Evolutionary conservation across 2,797 vertebrate genomes (phyloP).

Genomic region (Bufotes viridis): DNA sequence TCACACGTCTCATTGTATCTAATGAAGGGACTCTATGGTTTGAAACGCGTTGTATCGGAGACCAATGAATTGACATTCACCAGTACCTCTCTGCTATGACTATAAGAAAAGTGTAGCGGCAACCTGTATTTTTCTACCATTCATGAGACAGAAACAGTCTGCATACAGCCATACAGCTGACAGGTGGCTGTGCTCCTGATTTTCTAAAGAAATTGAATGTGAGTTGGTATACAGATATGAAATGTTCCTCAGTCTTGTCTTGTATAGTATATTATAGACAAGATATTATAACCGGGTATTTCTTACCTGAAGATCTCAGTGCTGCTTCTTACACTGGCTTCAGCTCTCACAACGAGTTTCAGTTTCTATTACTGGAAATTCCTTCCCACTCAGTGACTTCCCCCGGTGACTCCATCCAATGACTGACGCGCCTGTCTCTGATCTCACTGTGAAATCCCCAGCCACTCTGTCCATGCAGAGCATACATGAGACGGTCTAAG

Average conservation of each 20-base stretch:
- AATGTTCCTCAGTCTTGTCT: neutral
- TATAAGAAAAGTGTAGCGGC: no score
- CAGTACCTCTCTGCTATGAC: no score
- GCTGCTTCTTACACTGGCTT: neutral
- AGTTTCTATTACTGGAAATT: slow-evolving; percentile 37
- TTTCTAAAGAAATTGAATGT: neutral
- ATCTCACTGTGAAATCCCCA: slow-evolving; percentile 25
- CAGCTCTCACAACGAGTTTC: slow-evolving; percentile 12
- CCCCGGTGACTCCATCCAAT: slow-evolving; percentile 11
- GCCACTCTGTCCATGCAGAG: neutral
- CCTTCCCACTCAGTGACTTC: neutral
- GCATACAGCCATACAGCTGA: neutral
- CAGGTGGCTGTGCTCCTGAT: neutral
- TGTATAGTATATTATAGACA: neutral
- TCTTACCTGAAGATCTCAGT: neutral
- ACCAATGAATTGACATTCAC: no score
- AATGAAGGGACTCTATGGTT: no score
- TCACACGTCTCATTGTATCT: no score
- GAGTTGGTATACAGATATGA: neutral
- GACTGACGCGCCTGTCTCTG: neutral
- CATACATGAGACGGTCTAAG: neutral
- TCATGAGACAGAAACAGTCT: neutral
- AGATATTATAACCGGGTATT: neutral
- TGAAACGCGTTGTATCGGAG: no score
- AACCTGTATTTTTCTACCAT: no score